Percentiles rank a stretch among this genome's conserved stretches.
Evolutionary conservation across 2,797 vertebrate genomes (phyloP).

Genomic region (Characodon lateralis): DNA sequence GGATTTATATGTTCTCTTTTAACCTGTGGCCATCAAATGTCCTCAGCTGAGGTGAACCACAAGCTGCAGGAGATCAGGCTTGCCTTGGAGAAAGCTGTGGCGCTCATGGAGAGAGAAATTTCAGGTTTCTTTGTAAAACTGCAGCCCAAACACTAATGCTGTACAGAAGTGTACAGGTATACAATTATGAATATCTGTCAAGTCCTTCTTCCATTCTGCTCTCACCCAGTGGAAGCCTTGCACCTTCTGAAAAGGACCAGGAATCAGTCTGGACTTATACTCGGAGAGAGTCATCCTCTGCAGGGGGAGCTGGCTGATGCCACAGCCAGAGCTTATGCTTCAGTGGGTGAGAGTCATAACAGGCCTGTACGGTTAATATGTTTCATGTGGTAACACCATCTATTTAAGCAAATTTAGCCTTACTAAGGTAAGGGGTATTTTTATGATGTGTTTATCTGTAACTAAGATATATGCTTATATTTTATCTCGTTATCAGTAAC

Average conservation of each 20-base stretch:
- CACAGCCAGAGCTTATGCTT: slow-evolving; percentile 85
- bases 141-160: background rate
- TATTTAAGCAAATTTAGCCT: background rate
- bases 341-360: slow-evolving; percentile 79
- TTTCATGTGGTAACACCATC: background rate
- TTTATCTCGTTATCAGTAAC: background rate
- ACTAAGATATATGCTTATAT: background rate
- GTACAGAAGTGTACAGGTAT: background rate
- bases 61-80: slow-evolving; percentile 76
- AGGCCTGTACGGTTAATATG: slow-evolving; percentile 3
- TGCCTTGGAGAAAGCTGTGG: slow-evolving; percentile 69
- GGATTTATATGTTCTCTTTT: slow-evolving; percentile 60
- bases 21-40: slow-evolving; percentile 59
- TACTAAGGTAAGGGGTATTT: background rate
- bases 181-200: background rate
- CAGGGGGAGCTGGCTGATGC: slow-evolving; percentile 87
- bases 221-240: slow-evolving; percentile 79
- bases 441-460: background rate
- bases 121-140: slow-evolving; percentile 75
- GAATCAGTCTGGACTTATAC: slow-evolving; percentile 72
- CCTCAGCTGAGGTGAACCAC: slow-evolving; percentile 56
- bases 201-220: slow-evolving; percentile 17
- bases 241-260: slow-evolving; percentile 73
- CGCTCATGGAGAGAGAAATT: slow-evolving; percentile 76
- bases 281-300: slow-evolving; percentile 83